Conservation (phyloP, 1,140 invertebrate genomes). For the Drusus annulatus region DNA sequence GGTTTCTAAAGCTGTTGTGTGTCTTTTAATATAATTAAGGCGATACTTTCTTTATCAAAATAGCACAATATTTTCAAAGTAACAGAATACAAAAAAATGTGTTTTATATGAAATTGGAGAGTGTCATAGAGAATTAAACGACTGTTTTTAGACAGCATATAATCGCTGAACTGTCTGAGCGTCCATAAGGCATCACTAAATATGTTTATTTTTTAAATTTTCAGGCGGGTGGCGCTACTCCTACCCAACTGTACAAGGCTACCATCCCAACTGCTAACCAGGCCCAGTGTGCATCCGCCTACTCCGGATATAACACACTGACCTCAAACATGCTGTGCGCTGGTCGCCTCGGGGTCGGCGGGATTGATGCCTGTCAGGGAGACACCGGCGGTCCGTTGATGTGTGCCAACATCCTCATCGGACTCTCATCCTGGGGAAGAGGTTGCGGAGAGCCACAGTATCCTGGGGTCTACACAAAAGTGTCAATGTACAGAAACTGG, state of each 20-base stretch:
- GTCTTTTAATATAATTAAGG: too few species aligned
- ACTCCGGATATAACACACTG: constrained; percentile 63
- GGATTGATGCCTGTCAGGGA: constrained; percentile 70
- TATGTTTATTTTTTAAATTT: constrained; percentile 6
- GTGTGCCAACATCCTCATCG: constrained; percentile 68
- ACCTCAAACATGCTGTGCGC: constrained; percentile 82
- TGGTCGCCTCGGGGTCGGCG: constrained; percentile 67
- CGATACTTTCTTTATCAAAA: too few species aligned
- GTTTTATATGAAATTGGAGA: too few species aligned
- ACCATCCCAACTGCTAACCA: constrained; percentile 62
- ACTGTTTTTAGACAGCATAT: too few species aligned
- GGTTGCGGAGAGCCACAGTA: constrained; percentile 72
- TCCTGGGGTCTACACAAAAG: constrained; percentile 77
- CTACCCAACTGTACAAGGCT: constrained; percentile 63
- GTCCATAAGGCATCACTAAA: too few species aligned
- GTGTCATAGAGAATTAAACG: too few species aligned
- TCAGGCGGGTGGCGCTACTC: constrained; percentile 48
- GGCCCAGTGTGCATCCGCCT: constrained; percentile 60
- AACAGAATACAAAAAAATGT: too few species aligned
- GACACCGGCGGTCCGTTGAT: constrained; percentile 75
- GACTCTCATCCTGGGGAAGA: constrained; percentile 74
- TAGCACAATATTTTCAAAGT: too few species aligned
- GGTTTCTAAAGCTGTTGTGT: too few species aligned
- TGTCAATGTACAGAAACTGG: constrained; percentile 70
- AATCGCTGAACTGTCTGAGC: too few species aligned